These are phyloP conservation scores for Epirrita christyi DNA, from an alignment of 2,888 invertebrate species.

Conservation along the genomic window DNA sequence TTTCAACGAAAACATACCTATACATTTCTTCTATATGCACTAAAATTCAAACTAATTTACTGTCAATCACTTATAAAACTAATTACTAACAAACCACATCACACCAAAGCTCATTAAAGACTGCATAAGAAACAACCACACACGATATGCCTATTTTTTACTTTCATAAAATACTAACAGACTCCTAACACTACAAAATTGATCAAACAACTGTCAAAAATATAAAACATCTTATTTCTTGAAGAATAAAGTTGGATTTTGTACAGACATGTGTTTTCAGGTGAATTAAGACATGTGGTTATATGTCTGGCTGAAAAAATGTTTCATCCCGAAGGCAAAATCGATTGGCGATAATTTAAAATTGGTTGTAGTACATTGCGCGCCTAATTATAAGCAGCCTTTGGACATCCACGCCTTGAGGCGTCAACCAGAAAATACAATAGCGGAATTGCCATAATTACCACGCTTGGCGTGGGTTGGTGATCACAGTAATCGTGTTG, in stretches of 20 bases:
- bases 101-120: constrained; percentile 13
- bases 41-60: background rate
- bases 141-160: constrained; percentile 15
- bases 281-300: constrained; percentile 20
- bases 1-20: constrained; percentile 31
- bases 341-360: constrained; percentile 16
- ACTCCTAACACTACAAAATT: constrained; percentile 9
- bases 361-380: constrained; percentile 40
- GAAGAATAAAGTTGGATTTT: constrained; percentile 20
- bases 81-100: constrained; percentile 21
- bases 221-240: constrained; percentile 3
- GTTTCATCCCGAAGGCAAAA: constrained; percentile 7
- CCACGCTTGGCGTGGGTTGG: no score
- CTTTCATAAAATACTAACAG: constrained; percentile 21
- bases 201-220: background rate
- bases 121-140: constrained; percentile 29
- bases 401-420: no score
- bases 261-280: constrained; percentile 8
- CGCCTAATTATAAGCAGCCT: no score
- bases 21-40: constrained; percentile 24
- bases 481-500: no score
- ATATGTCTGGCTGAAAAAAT: constrained; percentile 28
- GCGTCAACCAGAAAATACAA: no score
- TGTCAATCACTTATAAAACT: constrained; percentile 4
- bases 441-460: no score